A percentile compares a stretch with the other conserved stretches of the same genome.
These are phyloP conservation scores for Zaprionus camerounensis DNA, from an alignment of 1,140 invertebrate species.

Conservation along the genomic window DNA sequence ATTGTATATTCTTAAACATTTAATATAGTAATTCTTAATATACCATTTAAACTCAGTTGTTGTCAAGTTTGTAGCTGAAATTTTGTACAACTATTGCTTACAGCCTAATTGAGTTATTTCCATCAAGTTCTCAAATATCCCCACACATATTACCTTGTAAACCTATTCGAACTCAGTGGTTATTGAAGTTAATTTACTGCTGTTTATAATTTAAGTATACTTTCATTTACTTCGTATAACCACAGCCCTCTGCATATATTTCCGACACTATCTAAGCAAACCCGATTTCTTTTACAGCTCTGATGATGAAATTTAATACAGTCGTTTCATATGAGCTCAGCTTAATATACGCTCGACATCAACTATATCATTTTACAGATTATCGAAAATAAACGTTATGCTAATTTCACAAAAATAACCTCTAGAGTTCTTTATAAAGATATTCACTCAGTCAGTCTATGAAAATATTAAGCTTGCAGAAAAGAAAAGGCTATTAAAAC, in stretches of 20 bases:
- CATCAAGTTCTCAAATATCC: neutral
- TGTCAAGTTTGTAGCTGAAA: neutral
- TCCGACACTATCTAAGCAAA: neutral
- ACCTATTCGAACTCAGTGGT: neutral
- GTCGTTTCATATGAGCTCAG: neutral
- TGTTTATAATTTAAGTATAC: neutral
- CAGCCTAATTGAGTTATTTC: neutral
- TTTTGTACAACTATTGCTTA: neutral
- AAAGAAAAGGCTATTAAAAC: neutral
- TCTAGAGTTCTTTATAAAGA: neutral
- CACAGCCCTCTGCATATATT: neutral
- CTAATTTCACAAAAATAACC: neutral
- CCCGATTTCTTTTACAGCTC: neutral
- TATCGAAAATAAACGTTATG: neutral
- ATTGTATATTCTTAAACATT: too few relatives aligned
- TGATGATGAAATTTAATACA: neutral
- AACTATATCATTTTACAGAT: slow-evolving; percentile 3
- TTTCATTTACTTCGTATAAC: neutral
- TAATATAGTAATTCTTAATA: too few relatives aligned
- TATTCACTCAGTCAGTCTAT: neutral
- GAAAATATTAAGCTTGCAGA: neutral
- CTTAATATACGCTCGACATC: neutral
- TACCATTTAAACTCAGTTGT: neutral
- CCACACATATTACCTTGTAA: neutral
- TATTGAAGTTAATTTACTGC: neutral